phyloP scores from a whole-genome alignment of 2,888 invertebrate genomes.

The Chironomus riparius region DNA sequence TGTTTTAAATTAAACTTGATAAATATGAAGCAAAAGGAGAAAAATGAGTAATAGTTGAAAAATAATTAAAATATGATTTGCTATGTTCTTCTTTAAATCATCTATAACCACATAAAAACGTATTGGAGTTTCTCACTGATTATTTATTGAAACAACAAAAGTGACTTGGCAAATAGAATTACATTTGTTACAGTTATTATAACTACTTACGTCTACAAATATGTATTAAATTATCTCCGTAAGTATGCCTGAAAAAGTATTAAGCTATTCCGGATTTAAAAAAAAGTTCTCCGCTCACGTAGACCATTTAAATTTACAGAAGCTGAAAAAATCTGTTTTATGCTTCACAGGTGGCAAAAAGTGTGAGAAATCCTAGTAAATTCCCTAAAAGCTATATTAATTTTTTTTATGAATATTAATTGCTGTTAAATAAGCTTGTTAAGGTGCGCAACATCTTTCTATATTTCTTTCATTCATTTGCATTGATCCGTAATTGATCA shows the following conservation, averaged over 20 bases:
- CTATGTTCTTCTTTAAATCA: too few species aligned
- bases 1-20: too few species aligned
- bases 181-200: too few species aligned
- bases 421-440: background rate
- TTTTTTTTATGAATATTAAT: background rate
- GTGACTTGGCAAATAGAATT: too few species aligned
- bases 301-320: background rate
- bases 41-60: too few species aligned
- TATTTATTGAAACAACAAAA: too few species aligned
- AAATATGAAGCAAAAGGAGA: too few species aligned
- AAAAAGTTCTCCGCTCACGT: background rate
- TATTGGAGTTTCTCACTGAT: too few species aligned
- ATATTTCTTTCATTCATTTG: background rate
- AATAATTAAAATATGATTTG: too few species aligned
- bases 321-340: background rate
- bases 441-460: background rate
- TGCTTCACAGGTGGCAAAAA: background rate
- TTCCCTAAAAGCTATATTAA: background rate
- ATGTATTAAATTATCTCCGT: too few species aligned
- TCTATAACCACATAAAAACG: too few species aligned
- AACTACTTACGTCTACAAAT: too few species aligned
- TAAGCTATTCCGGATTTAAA: background rate
- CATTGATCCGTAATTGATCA: slow-evolving; percentile 14
- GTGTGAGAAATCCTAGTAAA: background rate
- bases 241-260: background rate